Conservation (phyloP, 2,797 vertebrate species). For the Rhinogobio ventralis region DNA sequence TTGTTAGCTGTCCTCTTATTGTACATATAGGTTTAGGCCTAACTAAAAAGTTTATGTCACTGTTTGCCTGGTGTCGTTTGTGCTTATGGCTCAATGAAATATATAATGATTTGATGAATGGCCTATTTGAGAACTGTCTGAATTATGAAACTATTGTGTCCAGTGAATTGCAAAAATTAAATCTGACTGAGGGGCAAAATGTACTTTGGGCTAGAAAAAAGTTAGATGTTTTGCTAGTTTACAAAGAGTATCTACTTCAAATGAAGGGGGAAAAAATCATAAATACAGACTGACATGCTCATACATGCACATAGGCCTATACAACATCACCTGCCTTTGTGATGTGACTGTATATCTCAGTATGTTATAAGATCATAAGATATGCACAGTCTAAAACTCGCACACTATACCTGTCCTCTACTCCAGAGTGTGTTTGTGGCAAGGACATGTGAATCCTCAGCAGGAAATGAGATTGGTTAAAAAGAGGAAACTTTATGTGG, state of each 20-base stretch:
- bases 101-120: not conserved
- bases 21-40: not conserved
- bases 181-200: not conserved
- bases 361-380: not conserved
- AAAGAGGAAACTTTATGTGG: slow-evolving; percentile 53
- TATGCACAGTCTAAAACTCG: not conserved
- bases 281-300: not conserved
- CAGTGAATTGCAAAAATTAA: not conserved
- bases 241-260: not conserved
- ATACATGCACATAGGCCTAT: not conserved
- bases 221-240: not conserved
- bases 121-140: not conserved
- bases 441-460: slow-evolving; percentile 44
- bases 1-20: not conserved
- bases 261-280: not conserved
- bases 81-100: not conserved
- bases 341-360: not conserved
- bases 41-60: not conserved
- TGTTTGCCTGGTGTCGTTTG: not conserved
- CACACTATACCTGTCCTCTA: slow-evolving; percentile 8
- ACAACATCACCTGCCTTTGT: not conserved
- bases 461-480: slow-evolving; percentile 61
- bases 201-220: not conserved
- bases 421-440: slow-evolving; percentile 21
- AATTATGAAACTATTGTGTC: not conserved